Percentiles rank a stretch among this genome's conserved stretches.
Conservation (phyloP, 1,140 invertebrate genomes). For the Steinernema feltiae region DNA sequence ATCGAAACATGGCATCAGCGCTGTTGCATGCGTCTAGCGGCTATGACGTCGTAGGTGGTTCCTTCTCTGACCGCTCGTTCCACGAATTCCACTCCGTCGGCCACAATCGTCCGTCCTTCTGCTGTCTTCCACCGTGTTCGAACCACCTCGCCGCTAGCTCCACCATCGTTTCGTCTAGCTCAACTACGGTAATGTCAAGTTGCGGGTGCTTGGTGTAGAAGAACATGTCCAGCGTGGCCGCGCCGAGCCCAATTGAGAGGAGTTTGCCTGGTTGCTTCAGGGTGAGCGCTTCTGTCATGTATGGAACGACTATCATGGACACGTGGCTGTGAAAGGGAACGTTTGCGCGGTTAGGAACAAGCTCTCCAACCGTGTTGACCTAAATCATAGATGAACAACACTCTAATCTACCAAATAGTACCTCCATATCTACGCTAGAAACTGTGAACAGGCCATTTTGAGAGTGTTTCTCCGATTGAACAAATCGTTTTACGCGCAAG, state of each 20-base stretch:
- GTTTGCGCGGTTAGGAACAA: not conserved
- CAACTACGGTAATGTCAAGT: constrained; percentile 17
- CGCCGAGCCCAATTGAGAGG: constrained; percentile 18
- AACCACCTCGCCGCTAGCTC: constrained; percentile 19
- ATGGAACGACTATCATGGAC: not conserved
- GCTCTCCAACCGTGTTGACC: not conserved
- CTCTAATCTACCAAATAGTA: not conserved
- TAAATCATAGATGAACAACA: not conserved
- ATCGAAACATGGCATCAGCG: not conserved
- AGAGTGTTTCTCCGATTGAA: not conserved
- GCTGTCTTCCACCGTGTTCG: not conserved
- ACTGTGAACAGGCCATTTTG: not conserved
- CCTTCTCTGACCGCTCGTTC: not conserved
- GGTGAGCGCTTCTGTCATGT: not conserved
- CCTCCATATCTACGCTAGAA: not conserved
- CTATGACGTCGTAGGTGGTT: not conserved
- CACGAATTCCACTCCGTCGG: not conserved
- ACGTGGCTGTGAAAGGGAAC: not conserved
- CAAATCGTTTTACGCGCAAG: not conserved
- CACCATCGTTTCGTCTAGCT: constrained; percentile 10
- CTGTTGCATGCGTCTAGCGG: not conserved
- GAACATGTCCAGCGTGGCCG: constrained; percentile 21
- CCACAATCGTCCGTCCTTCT: not conserved
- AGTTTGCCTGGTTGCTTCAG: not conserved
- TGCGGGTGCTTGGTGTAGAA: not conserved